Evolutionary conservation across 2,888 invertebrate species (phyloP), one percentile per base, ranked within the genome.

Genomic region (Dryobotodes eremita): DNA sequence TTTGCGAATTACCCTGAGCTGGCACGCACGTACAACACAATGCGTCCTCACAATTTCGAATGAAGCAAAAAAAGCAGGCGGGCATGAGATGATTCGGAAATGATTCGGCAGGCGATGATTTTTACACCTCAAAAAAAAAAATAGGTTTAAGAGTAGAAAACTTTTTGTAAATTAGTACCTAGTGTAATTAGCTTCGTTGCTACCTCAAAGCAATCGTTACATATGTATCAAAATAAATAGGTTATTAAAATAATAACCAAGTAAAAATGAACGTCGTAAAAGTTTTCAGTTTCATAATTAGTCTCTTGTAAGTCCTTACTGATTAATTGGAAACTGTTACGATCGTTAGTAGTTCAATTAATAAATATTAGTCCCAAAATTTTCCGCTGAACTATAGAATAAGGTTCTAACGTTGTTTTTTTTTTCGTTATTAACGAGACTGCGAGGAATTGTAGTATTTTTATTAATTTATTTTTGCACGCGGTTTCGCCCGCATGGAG

Each of bases 281-380:
- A 70, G 26, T 77, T 50, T 69, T 48, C 20, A 36, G 26, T 69
- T 59, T 69, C 26, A 36, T 15, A 13, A 59, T 73, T 36, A 81
- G 20, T 53, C 23, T 3, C 26, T 46, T 26, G 15, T 31, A 46
- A 71, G 48, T 66, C 15, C 8, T 59, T 7, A 36, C 31, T 82
- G n/a, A 59, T 64, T 59, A 59, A 71, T 83, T 77, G 6, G 48
- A 65, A 26, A 36, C 26, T 23, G 15, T 46, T 13, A 68, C 46
- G 77, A 26, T 73, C 48, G 68, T 82, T 74, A 80, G 10, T 31
- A 82, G 83, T 53, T 53, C 57, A 46, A 64, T 73, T 15, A 62
- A 71, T 42, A 64, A 61, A 36, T 17, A 46, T 75, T 65, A 50
- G 17, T 46, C 2, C 23, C 3, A 46, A 57, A 57, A 50, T 15